A percentile compares a stretch with the other conserved stretches of the same genome.
Conservation (phyloP, 1,140 invertebrate genomes). For the Drosophila bocqueti region DNA sequence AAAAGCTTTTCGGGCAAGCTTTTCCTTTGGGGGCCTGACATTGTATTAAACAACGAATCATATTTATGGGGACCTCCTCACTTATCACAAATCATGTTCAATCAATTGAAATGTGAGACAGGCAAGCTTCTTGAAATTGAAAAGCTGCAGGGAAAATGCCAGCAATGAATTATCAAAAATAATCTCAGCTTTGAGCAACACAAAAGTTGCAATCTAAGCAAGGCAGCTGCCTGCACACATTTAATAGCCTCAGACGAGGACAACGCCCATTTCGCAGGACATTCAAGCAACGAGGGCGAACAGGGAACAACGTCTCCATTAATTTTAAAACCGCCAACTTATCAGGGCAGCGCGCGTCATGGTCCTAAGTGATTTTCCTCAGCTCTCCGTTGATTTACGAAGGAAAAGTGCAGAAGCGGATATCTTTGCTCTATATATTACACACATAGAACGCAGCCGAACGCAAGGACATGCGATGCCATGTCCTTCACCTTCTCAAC, state of each 20-base stretch:
- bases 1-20: conserved; percentile 18
- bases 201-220: conserved; percentile 62
- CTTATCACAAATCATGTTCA: conserved; percentile 49
- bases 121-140: background rate
- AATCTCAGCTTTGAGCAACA: background rate
- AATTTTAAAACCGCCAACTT: conserved; percentile 78
- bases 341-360: conserved; percentile 66
- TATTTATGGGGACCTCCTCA: conserved; percentile 1
- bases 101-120: conserved; percentile 32
- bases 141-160: background rate
- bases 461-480: conserved; percentile 53
- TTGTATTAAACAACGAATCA: background rate
- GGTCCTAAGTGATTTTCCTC: conserved; percentile 74
- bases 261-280: conserved; percentile 18
- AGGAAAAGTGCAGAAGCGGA: conserved; percentile 23
- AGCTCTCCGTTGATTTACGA: conserved; percentile 67
- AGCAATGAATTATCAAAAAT: conserved; percentile 16
- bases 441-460: conserved; percentile 32
- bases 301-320: conserved; percentile 68
- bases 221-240: background rate
- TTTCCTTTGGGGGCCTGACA: background rate
- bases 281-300: conserved; percentile 39
- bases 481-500: conserved; percentile 53
- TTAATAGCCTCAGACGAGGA: conserved; percentile 22
- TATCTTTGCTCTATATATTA: conserved; percentile 47